Evolutionary conservation across 23 tunicate species (phyloP), one percentile per base, ranked within the genome.

Genomic region (Corella eumyota): DNA sequence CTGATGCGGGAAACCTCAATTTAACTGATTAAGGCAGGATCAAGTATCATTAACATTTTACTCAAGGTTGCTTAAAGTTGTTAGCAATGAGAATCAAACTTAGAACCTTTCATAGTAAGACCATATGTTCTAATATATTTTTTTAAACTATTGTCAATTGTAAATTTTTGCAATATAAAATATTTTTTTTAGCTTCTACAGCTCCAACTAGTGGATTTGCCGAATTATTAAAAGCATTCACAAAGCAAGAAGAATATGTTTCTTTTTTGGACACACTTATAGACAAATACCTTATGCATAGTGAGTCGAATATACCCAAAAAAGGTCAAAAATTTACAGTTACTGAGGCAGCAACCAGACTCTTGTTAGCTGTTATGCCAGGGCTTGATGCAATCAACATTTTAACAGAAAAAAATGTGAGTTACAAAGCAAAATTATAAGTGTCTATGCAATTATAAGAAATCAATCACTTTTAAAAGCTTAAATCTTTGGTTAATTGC

Each of bases 381-480:
- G 94, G 94, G 22, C 61, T 84, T 6, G 94, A 84, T 58, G 66
- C 59, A 6, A 38, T 35, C 25, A 72, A 63, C 38, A 56, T 80
- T 19, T 80, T 80, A 48, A 54, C 62, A 24, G 65, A 64, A n/a
- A n/a, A n/a, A 23, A 79, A 71, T 64, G 81, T 74, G 30, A 37
- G 65, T 2, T 30, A 26, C 13, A n/a, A n/a, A n/a, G n/a, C n/a
- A n/a, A n/a, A n/a, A n/a, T n/a, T n/a, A n/a, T n/a, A n/a, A n/a
- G n/a, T n/a, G n/a, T n/a, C n/a, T n/a, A n/a, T n/a, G n/a, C n/a
- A n/a, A n/a, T n/a, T n/a, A n/a, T n/a, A n/a, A n/a, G n/a, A n/a
- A n/a, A n/a, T n/a, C n/a, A n/a, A n/a, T n/a, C n/a, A n/a, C n/a
- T n/a, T n/a, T n/a, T n/a, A n/a, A n/a, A n/a, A n/a, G n/a, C n/a